Base-by-base conservation (phyloP, 2,888 invertebrate species). In the Chrysolina americana region DNA sequence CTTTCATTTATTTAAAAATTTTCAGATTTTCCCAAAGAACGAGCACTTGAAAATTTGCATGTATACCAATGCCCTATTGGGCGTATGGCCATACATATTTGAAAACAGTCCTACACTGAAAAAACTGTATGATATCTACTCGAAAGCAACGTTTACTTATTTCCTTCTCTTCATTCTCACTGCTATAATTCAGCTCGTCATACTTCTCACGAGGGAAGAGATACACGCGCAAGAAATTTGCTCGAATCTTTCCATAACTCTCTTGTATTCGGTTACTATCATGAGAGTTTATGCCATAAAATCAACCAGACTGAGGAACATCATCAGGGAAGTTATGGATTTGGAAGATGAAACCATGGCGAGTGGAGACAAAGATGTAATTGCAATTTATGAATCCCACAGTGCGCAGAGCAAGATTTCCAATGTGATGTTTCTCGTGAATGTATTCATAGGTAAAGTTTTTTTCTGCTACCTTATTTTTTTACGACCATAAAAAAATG, bases 321-420 rank as follows among this genome's bases (percentile, higher is more conserved):
- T 79, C n/a, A 76, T 80, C 17, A 65, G 68, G 17, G 68, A 80
- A 68, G 76, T 80, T 65, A 79, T 81, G 28, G 76, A 76, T n/a
- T 73, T 63, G n/a, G 81, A 81, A 56, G 73, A 79, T 10, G 56
- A 69, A 47, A 79, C 78, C 41, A 11, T 68, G 17, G 70, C 69
- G n/a, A 66, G 74, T 48, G 41, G 69, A 50, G 73, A 78, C 62
- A 69, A 78, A 65, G 41, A 78, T 65, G 44, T 78, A 19, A 73
- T 73, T 1, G 23, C 73, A 47, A 80, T 80, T 50, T 79, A 78
- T 44, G 70, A 73, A 11, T 56, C 73, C 0, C 74, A 76, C 59
- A 78, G 75, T 17, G 68, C 50, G 28, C 75, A 79, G 19, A 79
- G 76, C 41, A 73, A 72, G 23, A 62, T 73, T 53, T 71, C 75